phyloP scores from a whole-genome alignment of 2,797 vertebrate genomes.

The Bucorvus abyssinicus region DNA sequence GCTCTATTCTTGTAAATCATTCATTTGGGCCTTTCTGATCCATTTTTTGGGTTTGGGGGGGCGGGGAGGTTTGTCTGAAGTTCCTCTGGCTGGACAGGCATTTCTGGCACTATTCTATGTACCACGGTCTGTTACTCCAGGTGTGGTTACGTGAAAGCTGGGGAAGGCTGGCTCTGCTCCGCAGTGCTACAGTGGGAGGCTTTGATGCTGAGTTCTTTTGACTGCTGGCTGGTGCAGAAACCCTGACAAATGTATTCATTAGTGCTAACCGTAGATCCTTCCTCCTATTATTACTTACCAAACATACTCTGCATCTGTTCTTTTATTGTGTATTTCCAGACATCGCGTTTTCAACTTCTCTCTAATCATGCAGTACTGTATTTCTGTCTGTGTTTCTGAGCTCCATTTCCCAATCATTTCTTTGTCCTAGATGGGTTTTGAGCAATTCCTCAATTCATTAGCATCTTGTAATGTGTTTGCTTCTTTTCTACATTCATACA shows the following conservation, averaged over 20 bases:
- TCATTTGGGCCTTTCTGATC: background rate
- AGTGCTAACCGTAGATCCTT: background rate
- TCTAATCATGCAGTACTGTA: background rate
- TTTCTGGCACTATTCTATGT: background rate
- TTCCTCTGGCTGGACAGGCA: background rate
- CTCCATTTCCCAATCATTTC: background rate
- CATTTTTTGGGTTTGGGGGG: background rate
- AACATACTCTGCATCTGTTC: background rate
- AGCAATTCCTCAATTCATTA: background rate
- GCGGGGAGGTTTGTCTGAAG: background rate
- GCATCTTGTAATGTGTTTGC: background rate
- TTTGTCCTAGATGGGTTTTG: background rate
- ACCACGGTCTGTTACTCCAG: accelerated
- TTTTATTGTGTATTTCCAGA: background rate
- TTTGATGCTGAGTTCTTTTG: background rate
- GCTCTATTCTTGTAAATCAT: background rate
- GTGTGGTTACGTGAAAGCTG: background rate
- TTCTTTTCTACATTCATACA: background rate
- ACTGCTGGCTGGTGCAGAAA: background rate
- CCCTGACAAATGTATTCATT: background rate
- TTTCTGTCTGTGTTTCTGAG: background rate
- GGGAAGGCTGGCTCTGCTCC: background rate
- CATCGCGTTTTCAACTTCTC: background rate
- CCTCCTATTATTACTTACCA: background rate
- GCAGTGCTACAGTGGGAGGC: background rate